Conservation (phyloP, 2,113 vertebrate species). For the Vidua macroura region DNA sequence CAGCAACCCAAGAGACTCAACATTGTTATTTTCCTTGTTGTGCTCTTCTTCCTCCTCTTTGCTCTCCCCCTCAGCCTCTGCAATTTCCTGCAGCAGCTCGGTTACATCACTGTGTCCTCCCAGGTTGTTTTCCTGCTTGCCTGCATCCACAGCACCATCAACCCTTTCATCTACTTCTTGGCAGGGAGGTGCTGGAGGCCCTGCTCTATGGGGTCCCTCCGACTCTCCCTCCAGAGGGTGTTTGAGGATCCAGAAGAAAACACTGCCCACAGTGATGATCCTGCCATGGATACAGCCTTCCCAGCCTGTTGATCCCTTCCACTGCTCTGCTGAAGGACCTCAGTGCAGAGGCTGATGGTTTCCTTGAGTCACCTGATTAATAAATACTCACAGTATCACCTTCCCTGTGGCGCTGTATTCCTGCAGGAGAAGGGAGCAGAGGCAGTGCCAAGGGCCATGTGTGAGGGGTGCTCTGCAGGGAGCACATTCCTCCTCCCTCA, state of each 20-base stretch:
- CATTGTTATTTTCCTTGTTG: not conserved
- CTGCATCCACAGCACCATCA: not conserved
- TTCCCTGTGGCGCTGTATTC: accelerated
- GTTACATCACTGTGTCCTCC: accelerated
- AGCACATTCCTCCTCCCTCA: too few relatives aligned
- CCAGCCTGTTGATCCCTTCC: not conserved
- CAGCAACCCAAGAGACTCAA: not conserved
- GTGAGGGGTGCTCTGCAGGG: not conserved
- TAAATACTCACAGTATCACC: accelerated
- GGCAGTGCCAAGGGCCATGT: accelerated
- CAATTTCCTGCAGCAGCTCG: not conserved
- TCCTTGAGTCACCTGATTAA: not conserved
- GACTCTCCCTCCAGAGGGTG: not conserved
- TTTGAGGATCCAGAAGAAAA: not conserved
- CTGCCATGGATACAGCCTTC: accelerated
- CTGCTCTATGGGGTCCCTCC: not conserved
- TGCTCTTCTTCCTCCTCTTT: not conserved
- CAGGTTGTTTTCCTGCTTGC: not conserved
- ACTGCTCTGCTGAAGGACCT: not conserved
- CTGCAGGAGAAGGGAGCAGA: not conserved
- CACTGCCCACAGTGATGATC: accelerated
- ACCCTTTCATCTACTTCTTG: not conserved
- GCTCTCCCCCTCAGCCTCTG: not conserved
- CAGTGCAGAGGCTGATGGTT: accelerated
- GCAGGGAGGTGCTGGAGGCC: not conserved